Conservation (phyloP, 2,888 invertebrate species). For the Oscheius myriophilus region DNA sequence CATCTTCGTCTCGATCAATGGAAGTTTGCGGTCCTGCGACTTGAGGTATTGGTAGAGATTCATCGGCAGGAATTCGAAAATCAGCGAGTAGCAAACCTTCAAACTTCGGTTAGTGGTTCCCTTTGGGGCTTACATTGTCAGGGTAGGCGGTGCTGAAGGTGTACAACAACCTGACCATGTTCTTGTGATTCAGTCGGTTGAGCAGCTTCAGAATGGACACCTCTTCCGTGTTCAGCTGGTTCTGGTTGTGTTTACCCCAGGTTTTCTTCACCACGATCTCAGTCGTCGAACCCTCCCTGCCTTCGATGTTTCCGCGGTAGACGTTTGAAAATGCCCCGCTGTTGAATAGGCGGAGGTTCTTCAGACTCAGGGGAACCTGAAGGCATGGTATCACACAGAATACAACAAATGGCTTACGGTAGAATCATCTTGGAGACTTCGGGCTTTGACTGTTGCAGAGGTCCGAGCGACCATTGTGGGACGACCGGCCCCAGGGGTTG, state of each 20-base stretch:
- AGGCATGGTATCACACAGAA: no score
- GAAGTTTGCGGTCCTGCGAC: slow-evolving; percentile 20
- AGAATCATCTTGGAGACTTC: background rate
- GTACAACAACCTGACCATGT: slow-evolving; percentile 94
- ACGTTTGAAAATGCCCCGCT: slow-evolving; percentile 58
- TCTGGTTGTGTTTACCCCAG: slow-evolving; percentile 35
- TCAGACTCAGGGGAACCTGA: slow-evolving; percentile 42
- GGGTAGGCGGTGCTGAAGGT: slow-evolving; percentile 77
- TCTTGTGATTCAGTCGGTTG: slow-evolving; percentile 92
- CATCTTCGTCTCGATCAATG: slow-evolving; percentile 37
- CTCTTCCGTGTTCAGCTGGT: slow-evolving; percentile 74
- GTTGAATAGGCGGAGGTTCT: slow-evolving; percentile 48
- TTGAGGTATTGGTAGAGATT: slow-evolving; percentile 50
- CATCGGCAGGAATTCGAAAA: slow-evolving; percentile 54
- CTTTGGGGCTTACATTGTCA: slow-evolving; percentile 21
- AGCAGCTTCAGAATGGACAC: slow-evolving; percentile 92
- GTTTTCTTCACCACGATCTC: slow-evolving; percentile 58
- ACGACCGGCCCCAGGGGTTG: no score
- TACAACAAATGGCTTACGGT: no score
- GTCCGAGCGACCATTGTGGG: background rate
- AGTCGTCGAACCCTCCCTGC: slow-evolving; percentile 13
- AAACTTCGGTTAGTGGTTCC: background rate
- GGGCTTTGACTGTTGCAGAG: slow-evolving; percentile 1
- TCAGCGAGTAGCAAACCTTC: slow-evolving; percentile 41
- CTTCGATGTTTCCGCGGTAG: slow-evolving; percentile 36